Conservation (phyloP, 1,140 invertebrate genomes). For the Pteromalus puparum region DNA sequence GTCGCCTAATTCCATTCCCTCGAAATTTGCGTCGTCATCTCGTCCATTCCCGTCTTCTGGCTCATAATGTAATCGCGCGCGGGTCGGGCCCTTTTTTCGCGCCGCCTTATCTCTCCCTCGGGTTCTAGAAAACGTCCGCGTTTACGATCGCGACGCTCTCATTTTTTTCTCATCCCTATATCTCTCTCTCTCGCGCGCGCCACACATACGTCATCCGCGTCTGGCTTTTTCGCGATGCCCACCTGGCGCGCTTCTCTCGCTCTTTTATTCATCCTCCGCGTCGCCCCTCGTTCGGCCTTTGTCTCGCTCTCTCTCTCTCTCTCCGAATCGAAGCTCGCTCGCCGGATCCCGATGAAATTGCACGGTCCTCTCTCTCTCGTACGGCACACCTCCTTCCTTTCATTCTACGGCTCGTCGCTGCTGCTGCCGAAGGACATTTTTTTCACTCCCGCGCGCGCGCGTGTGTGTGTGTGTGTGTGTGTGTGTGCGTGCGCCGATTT, state of each 20-base stretch:
- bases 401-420: slow-evolving; percentile 26
- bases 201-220: not conserved
- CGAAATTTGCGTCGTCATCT: too few species aligned
- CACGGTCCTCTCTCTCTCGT: slow-evolving; percentile 27
- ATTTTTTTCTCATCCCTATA: slow-evolving; percentile 2
- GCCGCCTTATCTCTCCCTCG: not conserved
- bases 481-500: too few species aligned
- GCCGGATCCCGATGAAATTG: slow-evolving; percentile 53
- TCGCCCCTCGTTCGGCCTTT: slow-evolving; percentile 43
- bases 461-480: too few species aligned
- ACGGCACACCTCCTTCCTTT: slow-evolving; percentile 46
- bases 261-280: slow-evolving; percentile 50
- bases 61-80: too few species aligned
- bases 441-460: not conserved
- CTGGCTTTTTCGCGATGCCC: slow-evolving; percentile 34
- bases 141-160: slow-evolving; percentile 8
- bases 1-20: too few species aligned
- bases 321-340: slow-evolving; percentile 52
- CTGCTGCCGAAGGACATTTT: slow-evolving; percentile 33
- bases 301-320: slow-evolving; percentile 36
- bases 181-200: not conserved
- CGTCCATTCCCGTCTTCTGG: too few species aligned
- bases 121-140: not conserved
- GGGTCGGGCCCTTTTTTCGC: too few species aligned
- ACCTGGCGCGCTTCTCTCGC: slow-evolving; percentile 37